Evolutionary conservation across 2,113 vertebrate genomes (phyloP).

Genomic region (Monarcha castaneiventris): DNA sequence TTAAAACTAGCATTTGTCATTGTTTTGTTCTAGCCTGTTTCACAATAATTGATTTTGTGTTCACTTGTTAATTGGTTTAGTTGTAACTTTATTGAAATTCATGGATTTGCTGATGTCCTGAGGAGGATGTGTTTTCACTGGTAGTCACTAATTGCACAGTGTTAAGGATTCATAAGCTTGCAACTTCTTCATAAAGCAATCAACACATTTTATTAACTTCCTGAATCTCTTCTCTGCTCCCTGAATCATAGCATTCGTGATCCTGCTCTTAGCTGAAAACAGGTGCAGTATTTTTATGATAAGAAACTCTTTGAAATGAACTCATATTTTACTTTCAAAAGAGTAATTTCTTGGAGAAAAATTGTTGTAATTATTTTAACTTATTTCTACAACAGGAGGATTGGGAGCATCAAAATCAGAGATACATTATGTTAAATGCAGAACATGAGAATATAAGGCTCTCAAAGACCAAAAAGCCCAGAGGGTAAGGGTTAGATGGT

Average conservation of each 20-base stretch:
- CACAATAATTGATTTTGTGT: constrained; percentile 51
- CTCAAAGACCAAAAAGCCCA: not conserved
- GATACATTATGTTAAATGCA: not conserved
- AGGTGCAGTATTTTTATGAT: constrained; percentile 6
- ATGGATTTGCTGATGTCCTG: constrained; percentile 46
- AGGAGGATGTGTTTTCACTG: constrained; percentile 28
- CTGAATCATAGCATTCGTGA: not conserved
- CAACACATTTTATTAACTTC: constrained; percentile 53
- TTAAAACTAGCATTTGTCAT: constrained; percentile 6
- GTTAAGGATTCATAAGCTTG: constrained; percentile 47
- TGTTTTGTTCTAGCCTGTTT: constrained; percentile 32
- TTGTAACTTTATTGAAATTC: constrained; percentile 57
- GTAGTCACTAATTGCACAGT: constrained; percentile 28
- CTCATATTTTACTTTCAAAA: constrained; percentile 1
- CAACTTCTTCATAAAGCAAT: constrained; percentile 46
- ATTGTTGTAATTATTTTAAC: not conserved
- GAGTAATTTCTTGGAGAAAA: not conserved
- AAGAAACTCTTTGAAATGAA: not conserved
- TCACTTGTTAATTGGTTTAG: constrained; percentile 49
- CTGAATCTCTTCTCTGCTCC: not conserved
- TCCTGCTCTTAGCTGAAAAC: not conserved
- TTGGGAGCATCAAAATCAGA: not conserved
- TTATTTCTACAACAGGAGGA: not conserved
- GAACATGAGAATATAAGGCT: not conserved
- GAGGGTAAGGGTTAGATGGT: not conserved